phyloP scores from a whole-genome alignment of 2,113 vertebrate genomes.

The Todiramphus saurophagus region DNA sequence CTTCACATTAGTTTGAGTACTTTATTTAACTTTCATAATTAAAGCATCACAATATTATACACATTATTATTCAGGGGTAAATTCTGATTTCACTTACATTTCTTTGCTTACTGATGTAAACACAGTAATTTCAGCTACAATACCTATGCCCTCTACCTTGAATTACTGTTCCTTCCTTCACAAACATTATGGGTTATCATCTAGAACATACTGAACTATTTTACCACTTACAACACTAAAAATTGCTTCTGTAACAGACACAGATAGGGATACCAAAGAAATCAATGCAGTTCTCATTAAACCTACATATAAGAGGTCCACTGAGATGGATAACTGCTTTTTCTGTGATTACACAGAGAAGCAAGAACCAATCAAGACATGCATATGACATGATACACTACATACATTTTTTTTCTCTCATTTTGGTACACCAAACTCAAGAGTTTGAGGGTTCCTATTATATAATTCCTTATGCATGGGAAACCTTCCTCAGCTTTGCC shows the following conservation, averaged over 20 bases:
- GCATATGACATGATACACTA: rapidly evolving
- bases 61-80: background rate
- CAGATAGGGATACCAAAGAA: background rate
- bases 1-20: conserved; percentile 10
- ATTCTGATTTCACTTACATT: background rate
- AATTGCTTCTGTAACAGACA: conserved; percentile 3
- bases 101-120: background rate
- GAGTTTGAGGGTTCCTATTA: background rate
- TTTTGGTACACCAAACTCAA: background rate
- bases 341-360: background rate
- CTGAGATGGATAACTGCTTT: background rate
- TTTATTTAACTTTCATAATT: conserved; percentile 9
- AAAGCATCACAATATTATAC: conserved; percentile 11
- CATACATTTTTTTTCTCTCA: background rate
- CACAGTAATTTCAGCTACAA: background rate
- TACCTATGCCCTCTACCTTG: background rate
- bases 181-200: background rate
- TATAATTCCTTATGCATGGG: rapidly evolving
- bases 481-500: background rate
- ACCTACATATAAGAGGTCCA: background rate
- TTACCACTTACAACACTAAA: background rate
- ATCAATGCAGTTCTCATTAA: conserved; percentile 37
- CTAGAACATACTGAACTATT: background rate
- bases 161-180: background rate
- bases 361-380: background rate